Percentiles rank a stretch among this genome's conserved stretches.
phyloP scores from a whole-genome alignment of 2,113 vertebrate species.

The Mystacornis crossleyi region DNA sequence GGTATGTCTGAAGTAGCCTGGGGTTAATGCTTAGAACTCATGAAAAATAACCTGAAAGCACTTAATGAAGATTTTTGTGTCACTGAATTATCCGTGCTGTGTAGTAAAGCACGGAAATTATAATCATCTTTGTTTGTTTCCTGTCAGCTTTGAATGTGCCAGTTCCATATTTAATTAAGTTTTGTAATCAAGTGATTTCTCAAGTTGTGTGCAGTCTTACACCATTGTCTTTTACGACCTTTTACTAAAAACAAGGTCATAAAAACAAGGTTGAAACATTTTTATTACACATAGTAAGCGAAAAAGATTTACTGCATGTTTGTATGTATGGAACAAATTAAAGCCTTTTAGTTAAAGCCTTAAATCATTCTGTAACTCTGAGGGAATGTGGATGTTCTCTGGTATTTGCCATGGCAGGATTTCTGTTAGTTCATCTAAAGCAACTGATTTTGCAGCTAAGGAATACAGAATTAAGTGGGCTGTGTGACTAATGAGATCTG shows the following conservation, averaged over 20 bases:
- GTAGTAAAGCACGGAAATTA: background rate
- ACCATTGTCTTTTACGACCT: conserved; percentile 8
- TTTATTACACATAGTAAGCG: background rate
- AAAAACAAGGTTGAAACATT: background rate
- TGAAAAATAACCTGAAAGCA: background rate
- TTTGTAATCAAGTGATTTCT: conserved; percentile 56
- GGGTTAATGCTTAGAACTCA: background rate
- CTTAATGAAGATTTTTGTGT: background rate
- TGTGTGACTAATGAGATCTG: background rate
- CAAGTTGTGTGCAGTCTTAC: conserved; percentile 17
- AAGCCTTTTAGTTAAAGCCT: background rate
- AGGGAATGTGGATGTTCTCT: background rate
- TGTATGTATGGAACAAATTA: background rate
- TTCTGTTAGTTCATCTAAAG: background rate
- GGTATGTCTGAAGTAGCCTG: background rate
- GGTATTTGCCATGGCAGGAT: background rate
- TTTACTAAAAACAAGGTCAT: conserved; percentile 4
- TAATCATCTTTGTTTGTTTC: background rate
- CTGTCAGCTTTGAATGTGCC: conserved; percentile 7
- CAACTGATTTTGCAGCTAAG: background rate
- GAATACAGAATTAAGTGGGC: background rate
- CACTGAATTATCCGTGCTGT: background rate
- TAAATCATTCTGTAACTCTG: background rate
- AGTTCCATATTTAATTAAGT: conserved; percentile 48
- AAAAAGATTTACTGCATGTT: background rate